Base-by-base conservation (phyloP, 2,888 invertebrate genomes). In the Torymus texanus region DNA sequence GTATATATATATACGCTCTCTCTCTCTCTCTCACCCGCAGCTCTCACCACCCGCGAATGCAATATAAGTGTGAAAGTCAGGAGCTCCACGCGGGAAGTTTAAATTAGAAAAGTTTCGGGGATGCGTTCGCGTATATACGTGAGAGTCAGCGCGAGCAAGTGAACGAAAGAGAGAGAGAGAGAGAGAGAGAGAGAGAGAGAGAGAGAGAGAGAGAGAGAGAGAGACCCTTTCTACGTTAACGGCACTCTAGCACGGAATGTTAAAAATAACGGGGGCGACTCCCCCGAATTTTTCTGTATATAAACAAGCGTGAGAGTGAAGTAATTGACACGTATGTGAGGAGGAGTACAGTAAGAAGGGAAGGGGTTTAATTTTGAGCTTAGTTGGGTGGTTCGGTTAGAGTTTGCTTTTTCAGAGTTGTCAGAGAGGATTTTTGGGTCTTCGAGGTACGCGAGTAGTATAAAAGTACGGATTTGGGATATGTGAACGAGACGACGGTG, bases 61-160 rank as follows among this genome's bases (percentile, higher is more conserved):
- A 88, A 89, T 89, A 88, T 88, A 89, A 85, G 85, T 86, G 86
- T 85, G 87, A 87, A 87, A 87, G 87, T 87, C 87, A 85, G 87
- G 85, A 82, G 80, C 81, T 84, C 85, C 70, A 16, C 81, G 83
- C 76, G 81, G 79, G 21, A 88, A 88, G 85, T 88, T 88, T 88
- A 88, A 88, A 88, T 88, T 88, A 87, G 88, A 88, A 88, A 88
- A 88, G 86, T 88, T 88, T 87, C 81, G 77, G 71, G 78, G 71
- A 75, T 77, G 80, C 80, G 80, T 80, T 71, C 56, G 8, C 41
- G 80, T 81, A 75, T 68, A 68, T 50, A 77, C 67, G 51, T 75
- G 58, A 76, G 78, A 78, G 66, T 53, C 24, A 65, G 55, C 51
- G 78, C n/a, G n/a, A n/a, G n/a, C n/a, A n/a, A n/a, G n/a, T n/a